A percentile compares a stretch with the other conserved stretches of the same genome.
Evolutionary conservation across 2,113 vertebrate genomes (phyloP).

Genomic region (Sigmodon hispidus): DNA sequence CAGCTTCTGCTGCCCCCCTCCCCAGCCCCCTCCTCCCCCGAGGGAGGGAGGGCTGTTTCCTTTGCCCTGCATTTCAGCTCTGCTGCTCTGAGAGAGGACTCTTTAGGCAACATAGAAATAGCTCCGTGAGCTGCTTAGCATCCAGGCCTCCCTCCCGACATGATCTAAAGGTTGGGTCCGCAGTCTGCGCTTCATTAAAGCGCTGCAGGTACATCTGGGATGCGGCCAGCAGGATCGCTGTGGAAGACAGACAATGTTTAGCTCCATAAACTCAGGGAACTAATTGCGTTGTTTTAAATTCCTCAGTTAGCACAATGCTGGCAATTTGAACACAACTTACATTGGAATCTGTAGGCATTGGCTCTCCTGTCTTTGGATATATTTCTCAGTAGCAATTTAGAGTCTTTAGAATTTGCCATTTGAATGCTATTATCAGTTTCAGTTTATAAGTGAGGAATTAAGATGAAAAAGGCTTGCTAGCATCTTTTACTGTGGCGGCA

Average conservation of each 20-base stretch:
- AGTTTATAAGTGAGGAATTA: neutral
- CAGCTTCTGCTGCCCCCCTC: no score
- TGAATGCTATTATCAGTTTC: constrained; percentile 35
- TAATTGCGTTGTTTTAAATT: constrained; percentile 30
- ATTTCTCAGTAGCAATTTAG: constrained; percentile 20
- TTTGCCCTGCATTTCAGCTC: neutral
- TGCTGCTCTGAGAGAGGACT: neutral
- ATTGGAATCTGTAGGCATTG: constrained; percentile 10
- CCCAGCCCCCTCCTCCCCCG: no score
- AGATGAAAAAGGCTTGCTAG: neutral
- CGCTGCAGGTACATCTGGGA: neutral
- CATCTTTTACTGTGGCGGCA: neutral
- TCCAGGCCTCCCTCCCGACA: neutral
- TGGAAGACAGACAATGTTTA: neutral
- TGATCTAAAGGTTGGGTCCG: neutral
- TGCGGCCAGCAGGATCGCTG: neutral
- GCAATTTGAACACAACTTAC: neutral
- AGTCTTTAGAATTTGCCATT: constrained; percentile 44
- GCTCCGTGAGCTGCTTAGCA: no score
- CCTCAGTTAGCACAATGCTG: neutral
- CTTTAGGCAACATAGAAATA: neutral
- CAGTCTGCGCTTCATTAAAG: neutral
- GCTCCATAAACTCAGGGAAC: neutral
- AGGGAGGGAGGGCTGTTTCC: no score
- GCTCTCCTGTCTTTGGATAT: neutral